A percentile compares a stretch with the other conserved stretches of the same genome.
Conservation (phyloP, 2,797 vertebrate species). For the Oreonectes daqikongensis region DNA sequence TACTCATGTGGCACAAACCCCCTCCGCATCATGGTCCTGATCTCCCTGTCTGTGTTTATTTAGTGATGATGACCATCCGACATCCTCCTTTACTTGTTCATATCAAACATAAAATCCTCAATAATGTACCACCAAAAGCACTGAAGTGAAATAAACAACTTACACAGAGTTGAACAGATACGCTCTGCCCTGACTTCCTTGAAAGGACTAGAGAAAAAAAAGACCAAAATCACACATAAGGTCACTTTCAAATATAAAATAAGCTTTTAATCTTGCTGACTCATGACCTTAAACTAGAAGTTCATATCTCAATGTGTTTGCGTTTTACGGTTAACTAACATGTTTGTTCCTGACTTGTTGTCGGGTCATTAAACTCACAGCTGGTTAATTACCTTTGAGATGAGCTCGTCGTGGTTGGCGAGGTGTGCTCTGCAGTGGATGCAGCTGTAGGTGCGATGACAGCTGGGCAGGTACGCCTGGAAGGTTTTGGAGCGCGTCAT, state of each 20-base stretch:
- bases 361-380: not conserved
- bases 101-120: not conserved
- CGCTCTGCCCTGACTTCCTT: slow-evolving; percentile 98
- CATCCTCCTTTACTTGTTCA: no score
- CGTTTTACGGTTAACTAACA: not conserved
- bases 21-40: no score
- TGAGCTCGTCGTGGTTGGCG: slow-evolving; percentile 98
- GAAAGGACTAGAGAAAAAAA: slow-evolving; percentile 89
- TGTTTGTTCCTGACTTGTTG: not conserved
- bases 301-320: slow-evolving; percentile 1
- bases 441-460: slow-evolving; percentile 98
- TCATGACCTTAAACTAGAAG: slow-evolving; percentile 17
- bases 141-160: slow-evolving; percentile 65
- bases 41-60: no score
- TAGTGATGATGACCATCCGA: no score
- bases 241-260: slow-evolving; percentile 16
- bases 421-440: slow-evolving; percentile 98
- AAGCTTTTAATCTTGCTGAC: not conserved
- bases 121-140: not conserved
- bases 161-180: slow-evolving; percentile 98
- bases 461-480: slow-evolving; percentile 96
- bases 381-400: slow-evolving; percentile 88
- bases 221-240: slow-evolving; percentile 41
- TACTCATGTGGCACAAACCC: no score
- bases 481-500: slow-evolving; percentile 97